Percentiles rank a stretch among this genome's conserved stretches.
Evolutionary conservation across 2,797 vertebrate genomes (phyloP).

Genomic region (Clamator glandarius): DNA sequence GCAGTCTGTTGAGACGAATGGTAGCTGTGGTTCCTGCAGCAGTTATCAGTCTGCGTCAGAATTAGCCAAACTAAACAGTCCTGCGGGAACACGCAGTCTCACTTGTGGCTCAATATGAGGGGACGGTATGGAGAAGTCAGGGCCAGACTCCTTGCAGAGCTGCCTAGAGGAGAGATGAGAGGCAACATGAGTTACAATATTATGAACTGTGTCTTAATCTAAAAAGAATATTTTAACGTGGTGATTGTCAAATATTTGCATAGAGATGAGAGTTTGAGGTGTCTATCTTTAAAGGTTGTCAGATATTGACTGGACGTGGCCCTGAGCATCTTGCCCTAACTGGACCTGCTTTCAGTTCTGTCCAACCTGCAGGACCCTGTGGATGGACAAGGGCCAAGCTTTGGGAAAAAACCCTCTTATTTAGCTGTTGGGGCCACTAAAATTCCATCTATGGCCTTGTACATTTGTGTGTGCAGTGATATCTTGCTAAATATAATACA

Average conservation of each 20-base stretch:
- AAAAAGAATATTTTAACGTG: neutral
- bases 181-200: neutral
- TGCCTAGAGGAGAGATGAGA: neutral
- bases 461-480: neutral
- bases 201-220: neutral
- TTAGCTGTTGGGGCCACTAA: neutral
- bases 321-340: neutral
- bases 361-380: neutral
- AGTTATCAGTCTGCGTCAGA: neutral
- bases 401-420: neutral
- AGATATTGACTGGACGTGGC: neutral
- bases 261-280: neutral
- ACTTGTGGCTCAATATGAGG: neutral
- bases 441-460: accelerated
- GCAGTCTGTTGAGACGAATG: neutral
- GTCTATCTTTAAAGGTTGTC: neutral
- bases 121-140: neutral
- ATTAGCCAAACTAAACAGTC: neutral
- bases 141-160: neutral
- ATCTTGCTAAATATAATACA: neutral
- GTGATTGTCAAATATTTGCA: neutral
- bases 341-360: neutral
- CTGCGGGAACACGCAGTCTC: neutral
- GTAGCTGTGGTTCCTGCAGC: neutral
- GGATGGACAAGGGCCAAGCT: neutral